Evolutionary conservation across 2,113 vertebrate genomes (phyloP), one percentile per base, ranked within the genome.

Genomic region (Dicerorhinus sumatrensis): DNA sequence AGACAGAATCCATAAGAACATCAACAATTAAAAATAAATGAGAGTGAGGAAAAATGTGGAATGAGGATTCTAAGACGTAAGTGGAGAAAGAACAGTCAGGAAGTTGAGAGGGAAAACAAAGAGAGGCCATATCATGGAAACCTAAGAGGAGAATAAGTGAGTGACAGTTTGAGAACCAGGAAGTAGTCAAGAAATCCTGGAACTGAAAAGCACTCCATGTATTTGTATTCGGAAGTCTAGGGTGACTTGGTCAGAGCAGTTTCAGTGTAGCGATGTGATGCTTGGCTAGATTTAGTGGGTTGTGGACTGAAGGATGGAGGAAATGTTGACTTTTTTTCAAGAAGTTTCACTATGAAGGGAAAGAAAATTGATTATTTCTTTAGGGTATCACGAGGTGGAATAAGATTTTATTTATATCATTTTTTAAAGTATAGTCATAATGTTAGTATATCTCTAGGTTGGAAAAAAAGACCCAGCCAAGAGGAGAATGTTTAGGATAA

Each of bases 41-140:
- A 70, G 25, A 33, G 31, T 6, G 18, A n/a, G 20, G 2, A 42
- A 69, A 84, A 1, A 56, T 7, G 48, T 11, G 8, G 33, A n/a
- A 36, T 39, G 23, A 82, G 36, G 18, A 56, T 75, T 63, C 58
- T 46, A 56, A 82, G 67, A 62, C 51, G 14, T 33, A 33, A 18
- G 0, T 13, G 11, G 13, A 67, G 7, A 58, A 86, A 91, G 31
- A 93, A 80, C 2, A 73, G 20, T 25, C n/a, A 7, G 29, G 48
- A 73, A 31, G 0, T 67, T 56, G 31, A 29, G 3, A 39, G 27
- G 16, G 8, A 51, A 76, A 63, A 20, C 23, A 82, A 79, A 54
- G 23, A 39, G 7, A 0, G 14, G 25, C 0, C 58, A 7, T 10
- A 3, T 42, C 8, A 51, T 36, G 5, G 29, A 31, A 87, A 4